phyloP scores from a whole-genome alignment of 2,113 vertebrate species.

The Brienomyrus longianalis region DNA sequence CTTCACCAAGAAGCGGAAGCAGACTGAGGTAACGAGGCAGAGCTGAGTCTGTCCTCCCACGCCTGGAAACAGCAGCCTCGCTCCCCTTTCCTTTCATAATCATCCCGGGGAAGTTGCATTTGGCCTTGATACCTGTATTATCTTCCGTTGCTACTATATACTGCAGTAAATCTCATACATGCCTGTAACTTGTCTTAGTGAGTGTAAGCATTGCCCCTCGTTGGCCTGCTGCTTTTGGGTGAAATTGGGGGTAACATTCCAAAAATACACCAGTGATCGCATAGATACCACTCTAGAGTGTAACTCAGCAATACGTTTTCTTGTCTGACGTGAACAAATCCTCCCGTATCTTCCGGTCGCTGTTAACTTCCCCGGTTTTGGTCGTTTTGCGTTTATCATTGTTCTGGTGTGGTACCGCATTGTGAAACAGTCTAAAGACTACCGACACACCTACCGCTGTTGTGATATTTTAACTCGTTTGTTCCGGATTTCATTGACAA shows the following conservation, averaged over 20 bases:
- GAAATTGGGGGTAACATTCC: not conserved
- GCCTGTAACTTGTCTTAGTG: not conserved
- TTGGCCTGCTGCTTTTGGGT: not conserved
- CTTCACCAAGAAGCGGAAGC: constrained; percentile 96
- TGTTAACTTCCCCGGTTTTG: not conserved
- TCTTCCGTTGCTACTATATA: not conserved
- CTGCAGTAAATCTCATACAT: not conserved
- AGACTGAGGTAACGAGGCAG: constrained; percentile 78
- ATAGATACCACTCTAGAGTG: not conserved
- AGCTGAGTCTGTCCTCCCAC: not conserved
- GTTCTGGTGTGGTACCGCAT: not conserved
- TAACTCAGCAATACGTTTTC: not conserved
- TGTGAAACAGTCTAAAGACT: not conserved
- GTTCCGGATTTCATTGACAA: not conserved
- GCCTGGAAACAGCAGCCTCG: not conserved
- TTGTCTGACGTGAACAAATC: not conserved
- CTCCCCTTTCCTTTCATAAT: not conserved
- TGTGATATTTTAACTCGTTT: not conserved
- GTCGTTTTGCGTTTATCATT: not conserved
- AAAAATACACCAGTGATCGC: not conserved
- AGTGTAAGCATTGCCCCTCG: not conserved
- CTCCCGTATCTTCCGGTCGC: not conserved
- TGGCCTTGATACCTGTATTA: not conserved
- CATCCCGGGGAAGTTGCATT: not conserved
- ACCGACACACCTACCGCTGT: not conserved